phyloP scores from a whole-genome alignment of 2,888 invertebrate species.

The Branchipolynoe longqiensis region DNA sequence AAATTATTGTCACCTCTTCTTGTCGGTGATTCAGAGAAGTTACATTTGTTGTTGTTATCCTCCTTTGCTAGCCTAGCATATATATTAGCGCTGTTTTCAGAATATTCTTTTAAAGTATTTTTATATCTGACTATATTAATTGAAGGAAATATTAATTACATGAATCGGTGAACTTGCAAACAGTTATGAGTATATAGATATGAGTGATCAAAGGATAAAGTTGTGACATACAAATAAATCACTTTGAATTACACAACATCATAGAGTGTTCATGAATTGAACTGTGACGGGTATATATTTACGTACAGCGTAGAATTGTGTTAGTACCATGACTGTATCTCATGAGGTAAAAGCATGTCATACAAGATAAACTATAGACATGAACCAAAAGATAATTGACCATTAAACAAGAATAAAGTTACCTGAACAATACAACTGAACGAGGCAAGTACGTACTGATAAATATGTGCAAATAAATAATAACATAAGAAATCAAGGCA shows the following conservation, averaged over 20 bases:
- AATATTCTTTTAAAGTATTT: too few species aligned
- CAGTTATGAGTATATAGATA: constrained; percentile 8
- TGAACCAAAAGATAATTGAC: constrained; percentile 42
- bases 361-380: constrained; percentile 29
- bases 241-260: constrained; percentile 47
- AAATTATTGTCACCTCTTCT: too few species aligned
- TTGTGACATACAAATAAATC: constrained; percentile 45
- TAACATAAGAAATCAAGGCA: constrained; percentile 46
- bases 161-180: constrained; percentile 1
- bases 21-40: too few species aligned
- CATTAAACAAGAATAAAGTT: constrained; percentile 48
- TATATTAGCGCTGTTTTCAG: too few species aligned
- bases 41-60: too few species aligned
- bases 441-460: constrained; percentile 52
- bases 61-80: too few species aligned
- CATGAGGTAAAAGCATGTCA: constrained; percentile 44
- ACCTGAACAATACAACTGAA: constrained; percentile 55
- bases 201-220: constrained; percentile 20
- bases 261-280: constrained; percentile 46
- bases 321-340: constrained; percentile 41
- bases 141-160: neutral
- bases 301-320: constrained; percentile 30
- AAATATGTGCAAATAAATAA: constrained; percentile 48
- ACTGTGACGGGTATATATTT: constrained; percentile 38
- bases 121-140: too few species aligned